Evolutionary conservation across 2,888 invertebrate genomes (phyloP), one percentile per base, ranked within the genome.

Genomic region (Cerastis rubricosa): DNA sequence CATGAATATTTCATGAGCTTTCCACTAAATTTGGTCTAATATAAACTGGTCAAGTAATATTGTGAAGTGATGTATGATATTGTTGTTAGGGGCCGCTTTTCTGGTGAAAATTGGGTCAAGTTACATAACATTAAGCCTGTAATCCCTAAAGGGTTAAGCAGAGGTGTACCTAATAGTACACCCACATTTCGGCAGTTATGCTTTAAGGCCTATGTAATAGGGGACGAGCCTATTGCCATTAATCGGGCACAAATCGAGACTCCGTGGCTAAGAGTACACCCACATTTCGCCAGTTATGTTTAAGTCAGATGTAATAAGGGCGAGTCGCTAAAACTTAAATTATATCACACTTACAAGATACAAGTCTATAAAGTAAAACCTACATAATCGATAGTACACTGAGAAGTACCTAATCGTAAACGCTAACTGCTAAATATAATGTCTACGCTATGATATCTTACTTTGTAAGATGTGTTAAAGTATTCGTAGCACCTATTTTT

Each of bases 1-100:
- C 35, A 57, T 86, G 81, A 86, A 83, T 87, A 78, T 81, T 86
- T 79, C 72, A 88, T 80, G 57, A 78, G 74, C 29, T 77, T 78
- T 71, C 77, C 54, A 81, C 72, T 61, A 65, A 74, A 74, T 85
- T 67, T 68, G 68, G 59, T 61, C 45, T 45, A 80, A 76, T 45
- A 80, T 73, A 76, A 63, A 83, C 75, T 71, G 75, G 73, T 74
- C 71, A 63, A 63, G 59, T 25, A 59, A 74, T 83, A 67, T 66
- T 78, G 61, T 70, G 68, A 17, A 66, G 57, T 83, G 71, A 71
- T 75, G 68, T 74, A 45, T 9, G 40, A 35, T 68, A 51, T 49
- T 66, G 83, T 83, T 67, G 83, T 66, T 78, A 76, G 40, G 79
- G 64, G 59, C 64, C 29, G 51, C 6, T 17, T 43, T 40, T n/a